Evolutionary conservation across 2,888 invertebrate species (phyloP), one percentile per base, ranked within the genome.

Genomic region (Sesamia inferens): DNA sequence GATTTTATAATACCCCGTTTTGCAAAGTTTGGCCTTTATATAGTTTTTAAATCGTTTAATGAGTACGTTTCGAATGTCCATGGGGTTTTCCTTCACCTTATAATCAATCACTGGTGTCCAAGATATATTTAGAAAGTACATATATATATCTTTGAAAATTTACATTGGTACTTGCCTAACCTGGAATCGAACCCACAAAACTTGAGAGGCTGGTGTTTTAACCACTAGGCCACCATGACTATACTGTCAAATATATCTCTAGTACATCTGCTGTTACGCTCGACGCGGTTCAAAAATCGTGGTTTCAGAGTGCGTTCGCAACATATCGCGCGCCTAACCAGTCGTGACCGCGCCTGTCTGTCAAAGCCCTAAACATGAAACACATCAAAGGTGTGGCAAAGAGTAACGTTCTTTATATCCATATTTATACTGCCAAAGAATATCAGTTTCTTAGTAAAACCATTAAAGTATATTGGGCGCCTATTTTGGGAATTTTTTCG

Each of bases 381-480:
- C 7, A 79, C 59, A 79, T 79, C 65, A 82, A 79, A 71, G 67
- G 55, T 59, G 67, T 44, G 58, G 39, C 55, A 31, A 24, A 16
- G 55, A 31, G 39, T 22, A 58, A 24, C n/a, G 5, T 61, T 55
- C 7, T 44, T 54, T 66, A n/a, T 48, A 69, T 54, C 51, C 22
- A 76, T 79, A 68, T 77, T 79, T 81, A 76, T 77, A 51, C 54
- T 31, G 61, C 24, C 24, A 5, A 64, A 81, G 24, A 55, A 55
- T 71, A 77, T 79, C 71, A 44, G 59, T 47, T 79, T 77, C 79
- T 31, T 42, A 51, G 48, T 64, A 77, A 77, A 71, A 57, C 47
- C 39, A 24, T 63, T 61, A 67, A 64, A 77, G 67, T 57, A 14
- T 71, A 77, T 82, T 78, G 48, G 44, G 13, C 11, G 19, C 19